These are phyloP conservation scores for Rotaria sp. DNA, from an alignment of 2,888 invertebrate species.

Conservation along the genomic window DNA sequence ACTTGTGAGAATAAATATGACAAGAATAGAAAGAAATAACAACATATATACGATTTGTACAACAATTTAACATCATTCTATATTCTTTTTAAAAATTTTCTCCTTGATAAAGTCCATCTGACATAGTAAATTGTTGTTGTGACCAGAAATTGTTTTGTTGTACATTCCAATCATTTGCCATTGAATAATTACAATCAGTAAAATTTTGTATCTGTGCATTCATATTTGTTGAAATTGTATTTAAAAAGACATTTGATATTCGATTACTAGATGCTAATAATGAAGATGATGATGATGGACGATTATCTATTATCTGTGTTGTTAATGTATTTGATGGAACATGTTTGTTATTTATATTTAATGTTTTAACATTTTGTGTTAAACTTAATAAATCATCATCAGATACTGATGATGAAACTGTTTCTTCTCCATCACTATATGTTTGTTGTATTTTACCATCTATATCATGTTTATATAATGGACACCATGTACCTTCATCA, in stretches of 20 bases:
- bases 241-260: not conserved
- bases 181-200: not conserved
- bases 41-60: not conserved
- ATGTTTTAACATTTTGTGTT: not conserved
- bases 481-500: constrained; percentile 20
- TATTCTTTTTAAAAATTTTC: not conserved
- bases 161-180: not conserved
- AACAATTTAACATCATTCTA: not conserved
- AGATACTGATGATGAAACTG: not conserved
- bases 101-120: not conserved
- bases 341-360: not conserved
- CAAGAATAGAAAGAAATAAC: not conserved
- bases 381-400: not conserved
- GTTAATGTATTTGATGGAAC: not conserved
- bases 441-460: not conserved
- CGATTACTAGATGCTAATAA: too few species aligned
- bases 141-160: not conserved
- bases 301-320: not conserved
- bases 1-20: constrained; percentile 11
- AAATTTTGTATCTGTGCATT: not conserved
- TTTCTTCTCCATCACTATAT: constrained; percentile 1
- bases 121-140: not conserved
- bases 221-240: not conserved
- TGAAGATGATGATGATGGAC: not conserved
- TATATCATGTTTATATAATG: not conserved